phyloP scores from a whole-genome alignment of 2,888 invertebrate genomes.

The Acrocyrtus sp. region DNA sequence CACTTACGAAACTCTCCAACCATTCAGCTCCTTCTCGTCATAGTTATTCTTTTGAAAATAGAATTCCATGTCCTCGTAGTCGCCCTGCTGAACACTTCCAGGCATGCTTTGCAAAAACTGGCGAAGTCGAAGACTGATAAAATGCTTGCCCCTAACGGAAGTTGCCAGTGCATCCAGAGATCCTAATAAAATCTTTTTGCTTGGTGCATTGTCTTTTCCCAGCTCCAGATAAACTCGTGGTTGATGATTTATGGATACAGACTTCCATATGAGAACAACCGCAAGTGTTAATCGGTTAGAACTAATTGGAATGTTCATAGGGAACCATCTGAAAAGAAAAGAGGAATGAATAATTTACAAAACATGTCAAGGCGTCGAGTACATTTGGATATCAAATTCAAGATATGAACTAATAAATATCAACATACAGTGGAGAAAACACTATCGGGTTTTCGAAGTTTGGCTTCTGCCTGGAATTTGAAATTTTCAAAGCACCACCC shows the following conservation, averaged over 20 bases:
- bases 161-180: conserved; percentile 49
- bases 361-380: too few relatives aligned
- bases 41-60: conserved; percentile 55
- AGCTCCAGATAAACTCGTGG: conserved; percentile 53
- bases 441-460: conserved; percentile 39
- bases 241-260: conserved; percentile 41
- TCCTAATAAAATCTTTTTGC: conserved; percentile 49
- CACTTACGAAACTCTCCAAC: conserved; percentile 56
- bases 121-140: conserved; percentile 42
- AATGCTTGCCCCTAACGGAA: conserved; percentile 46
- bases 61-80: conserved; percentile 48
- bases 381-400: neutral
- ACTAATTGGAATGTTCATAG: conserved; percentile 48
- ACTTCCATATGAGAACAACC: conserved; percentile 54
- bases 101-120: conserved; percentile 37
- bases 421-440: conserved; percentile 48
- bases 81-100: too few relatives aligned
- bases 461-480: conserved; percentile 32
- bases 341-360: too few relatives aligned
- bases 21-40: conserved; percentile 53
- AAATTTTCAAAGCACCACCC: conserved; percentile 63
- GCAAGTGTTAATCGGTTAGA: conserved; percentile 47
- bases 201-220: conserved; percentile 28
- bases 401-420: neutral
- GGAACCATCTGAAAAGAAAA: conserved; percentile 61